These are phyloP conservation scores for Ptychochromis oligacanthus DNA, from an alignment of 2,113 vertebrate genomes.

Conservation along the genomic window DNA sequence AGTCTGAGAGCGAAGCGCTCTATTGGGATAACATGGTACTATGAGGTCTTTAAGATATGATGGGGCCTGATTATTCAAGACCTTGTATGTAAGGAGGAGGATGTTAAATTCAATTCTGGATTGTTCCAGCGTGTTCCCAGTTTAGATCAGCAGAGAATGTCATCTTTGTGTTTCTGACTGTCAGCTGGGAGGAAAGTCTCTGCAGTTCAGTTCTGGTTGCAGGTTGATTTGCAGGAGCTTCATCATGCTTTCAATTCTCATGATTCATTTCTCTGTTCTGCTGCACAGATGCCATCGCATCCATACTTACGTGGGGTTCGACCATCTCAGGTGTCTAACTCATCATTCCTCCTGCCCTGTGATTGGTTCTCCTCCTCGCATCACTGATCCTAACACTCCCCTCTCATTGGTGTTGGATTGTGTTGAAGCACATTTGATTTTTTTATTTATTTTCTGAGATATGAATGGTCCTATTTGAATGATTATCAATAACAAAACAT, in stretches of 20 bases:
- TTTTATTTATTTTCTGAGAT: background rate
- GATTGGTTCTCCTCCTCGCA: slow-evolving; percentile 27
- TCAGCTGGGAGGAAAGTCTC: background rate
- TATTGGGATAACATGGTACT: too few relatives aligned
- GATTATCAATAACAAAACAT: slow-evolving; percentile 23
- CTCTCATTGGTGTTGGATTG: slow-evolving; percentile 44
- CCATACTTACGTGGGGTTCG: slow-evolving; percentile 80
- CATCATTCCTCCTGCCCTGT: slow-evolving; percentile 31
- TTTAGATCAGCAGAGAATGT: background rate
- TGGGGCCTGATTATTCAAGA: too few relatives aligned
- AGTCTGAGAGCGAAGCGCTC: too few relatives aligned
- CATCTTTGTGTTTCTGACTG: background rate
- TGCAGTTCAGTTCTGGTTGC: background rate
- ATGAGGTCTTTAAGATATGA: too few relatives aligned
- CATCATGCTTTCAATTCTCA: slow-evolving; percentile 48
- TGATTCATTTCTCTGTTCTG: slow-evolving; percentile 74
- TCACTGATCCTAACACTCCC: slow-evolving; percentile 49
- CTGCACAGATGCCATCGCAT: slow-evolving; percentile 83
- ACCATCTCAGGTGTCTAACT: slow-evolving; percentile 83
- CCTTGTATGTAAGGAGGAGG: too few relatives aligned
- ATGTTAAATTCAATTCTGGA: too few relatives aligned
- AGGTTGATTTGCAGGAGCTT: slow-evolving; percentile 15
- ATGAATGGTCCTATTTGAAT: background rate
- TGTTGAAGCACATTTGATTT: slow-evolving; percentile 5
- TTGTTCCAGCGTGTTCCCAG: slow-evolving; percentile 5